Percentiles rank a stretch among this genome's conserved stretches.
Evolutionary conservation across 53 echinoderm and acorn worm genomes (phyloP).

Genomic region (Apostichopus leukothele): DNA sequence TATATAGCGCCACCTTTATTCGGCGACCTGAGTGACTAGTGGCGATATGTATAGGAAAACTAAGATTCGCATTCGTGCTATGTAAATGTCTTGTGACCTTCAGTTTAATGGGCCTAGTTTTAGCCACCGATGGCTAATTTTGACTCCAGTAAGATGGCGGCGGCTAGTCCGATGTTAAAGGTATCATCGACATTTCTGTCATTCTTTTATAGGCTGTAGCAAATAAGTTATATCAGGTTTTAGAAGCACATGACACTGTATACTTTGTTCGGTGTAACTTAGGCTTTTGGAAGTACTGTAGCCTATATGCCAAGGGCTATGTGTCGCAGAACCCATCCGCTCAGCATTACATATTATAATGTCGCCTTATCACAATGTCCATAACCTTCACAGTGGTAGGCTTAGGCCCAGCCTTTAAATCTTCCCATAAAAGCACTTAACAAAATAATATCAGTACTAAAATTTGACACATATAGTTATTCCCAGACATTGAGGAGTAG

Average conservation of each 20-base stretch:
- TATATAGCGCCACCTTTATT: too few relatives aligned
- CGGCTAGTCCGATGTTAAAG: slow-evolving; percentile 43
- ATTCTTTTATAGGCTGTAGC: background rate
- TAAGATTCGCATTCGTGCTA: too few relatives aligned
- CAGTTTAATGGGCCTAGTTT: background rate
- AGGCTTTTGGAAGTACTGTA: background rate
- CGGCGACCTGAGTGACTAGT: too few relatives aligned
- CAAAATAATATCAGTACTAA: too few relatives aligned
- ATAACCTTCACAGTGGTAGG: too few relatives aligned
- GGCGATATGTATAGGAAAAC: too few relatives aligned
- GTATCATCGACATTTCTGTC: background rate
- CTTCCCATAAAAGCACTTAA: too few relatives aligned
- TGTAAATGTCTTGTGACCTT: background rate
- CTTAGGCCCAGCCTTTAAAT: too few relatives aligned
- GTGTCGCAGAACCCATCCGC: slow-evolving; percentile 2
- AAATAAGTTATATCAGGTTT: background rate
- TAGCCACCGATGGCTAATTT: slow-evolving; percentile 31
- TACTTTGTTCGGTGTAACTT: background rate
- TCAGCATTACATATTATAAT: background rate
- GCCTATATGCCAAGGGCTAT: background rate
- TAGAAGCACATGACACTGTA: background rate
- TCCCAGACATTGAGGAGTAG: too few relatives aligned
- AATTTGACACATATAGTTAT: too few relatives aligned
- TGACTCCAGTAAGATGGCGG: slow-evolving; percentile 46
- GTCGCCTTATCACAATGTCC: too few relatives aligned